phyloP scores from a whole-genome alignment of 2,113 vertebrate genomes.

The Nettapus auritus region DNA sequence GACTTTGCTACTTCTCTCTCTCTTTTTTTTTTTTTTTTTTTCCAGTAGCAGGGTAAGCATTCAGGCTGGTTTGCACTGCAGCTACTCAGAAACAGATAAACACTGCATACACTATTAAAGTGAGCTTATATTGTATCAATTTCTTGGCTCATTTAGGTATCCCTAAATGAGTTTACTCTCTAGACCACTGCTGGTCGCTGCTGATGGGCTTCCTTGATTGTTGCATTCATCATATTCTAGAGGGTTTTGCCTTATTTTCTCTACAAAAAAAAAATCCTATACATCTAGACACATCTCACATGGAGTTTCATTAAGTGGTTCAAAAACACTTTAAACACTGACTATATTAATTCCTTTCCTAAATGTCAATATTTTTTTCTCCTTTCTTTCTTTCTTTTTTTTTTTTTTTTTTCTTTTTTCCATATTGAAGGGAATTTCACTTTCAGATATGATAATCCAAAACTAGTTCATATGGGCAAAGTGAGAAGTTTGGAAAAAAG shows the following conservation, averaged over 20 bases:
- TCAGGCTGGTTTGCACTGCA: neutral
- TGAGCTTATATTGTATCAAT: neutral
- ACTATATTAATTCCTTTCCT: neutral
- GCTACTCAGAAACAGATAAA: neutral
- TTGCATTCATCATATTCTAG: neutral
- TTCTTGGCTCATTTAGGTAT: neutral
- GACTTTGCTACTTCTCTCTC: neutral
- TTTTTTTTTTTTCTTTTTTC: too few species aligned
- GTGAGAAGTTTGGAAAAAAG: neutral
- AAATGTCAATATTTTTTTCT: neutral
- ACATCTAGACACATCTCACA: neutral
- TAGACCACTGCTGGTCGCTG: rapidly evolving
- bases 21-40: neutral
- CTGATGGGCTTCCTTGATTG: neutral
- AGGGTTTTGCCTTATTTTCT: neutral
- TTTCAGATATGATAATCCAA: neutral
- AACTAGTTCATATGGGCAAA: neutral
- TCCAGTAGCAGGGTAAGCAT: neutral
- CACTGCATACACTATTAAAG: neutral
- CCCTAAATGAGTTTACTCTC: neutral
- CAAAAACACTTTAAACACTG: neutral
- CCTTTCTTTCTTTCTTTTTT: too few species aligned
- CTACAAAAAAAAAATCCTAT: neutral
- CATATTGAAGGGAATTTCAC: neutral
- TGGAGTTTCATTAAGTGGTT: neutral